Evolutionary conservation across 2,113 vertebrate genomes (phyloP).

Genomic region (Telmatochromis brichardi): DNA sequence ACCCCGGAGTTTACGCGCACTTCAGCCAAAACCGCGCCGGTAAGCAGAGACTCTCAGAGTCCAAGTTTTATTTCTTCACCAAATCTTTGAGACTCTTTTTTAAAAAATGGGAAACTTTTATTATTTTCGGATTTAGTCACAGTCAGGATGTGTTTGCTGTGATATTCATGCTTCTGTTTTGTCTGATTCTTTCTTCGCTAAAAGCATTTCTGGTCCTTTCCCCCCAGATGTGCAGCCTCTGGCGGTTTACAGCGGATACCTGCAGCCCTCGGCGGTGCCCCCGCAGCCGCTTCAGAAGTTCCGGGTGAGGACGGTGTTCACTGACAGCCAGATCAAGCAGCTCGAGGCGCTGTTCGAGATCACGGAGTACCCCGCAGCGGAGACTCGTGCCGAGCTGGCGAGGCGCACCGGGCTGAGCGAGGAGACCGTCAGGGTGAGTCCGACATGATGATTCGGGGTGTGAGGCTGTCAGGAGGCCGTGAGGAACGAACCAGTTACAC

Average conservation of each 20-base stretch:
- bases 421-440: constrained; percentile 69
- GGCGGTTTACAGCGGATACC: neutral
- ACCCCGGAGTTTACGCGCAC: neutral
- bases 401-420: constrained; percentile 52
- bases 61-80: neutral
- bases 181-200: neutral
- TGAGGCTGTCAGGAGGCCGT: neutral
- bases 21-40: neutral
- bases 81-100: neutral
- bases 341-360: constrained; percentile 62
- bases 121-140: neutral
- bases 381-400: constrained; percentile 56
- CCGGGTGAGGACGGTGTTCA: constrained; percentile 68
- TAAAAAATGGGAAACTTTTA: rapidly evolving
- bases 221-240: neutral
- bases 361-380: constrained; percentile 54
- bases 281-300: neutral
- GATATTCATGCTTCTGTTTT: neutral
- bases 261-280: neutral
- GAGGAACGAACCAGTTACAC: neutral
- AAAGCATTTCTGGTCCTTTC: neutral
- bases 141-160: neutral
- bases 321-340: constrained; percentile 48
- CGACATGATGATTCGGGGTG: neutral
- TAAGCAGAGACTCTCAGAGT: neutral